A percentile compares a stretch with the other conserved stretches of the same genome.
phyloP scores from a whole-genome alignment of 2,888 invertebrate genomes.

The Agapostemon virescens region DNA sequence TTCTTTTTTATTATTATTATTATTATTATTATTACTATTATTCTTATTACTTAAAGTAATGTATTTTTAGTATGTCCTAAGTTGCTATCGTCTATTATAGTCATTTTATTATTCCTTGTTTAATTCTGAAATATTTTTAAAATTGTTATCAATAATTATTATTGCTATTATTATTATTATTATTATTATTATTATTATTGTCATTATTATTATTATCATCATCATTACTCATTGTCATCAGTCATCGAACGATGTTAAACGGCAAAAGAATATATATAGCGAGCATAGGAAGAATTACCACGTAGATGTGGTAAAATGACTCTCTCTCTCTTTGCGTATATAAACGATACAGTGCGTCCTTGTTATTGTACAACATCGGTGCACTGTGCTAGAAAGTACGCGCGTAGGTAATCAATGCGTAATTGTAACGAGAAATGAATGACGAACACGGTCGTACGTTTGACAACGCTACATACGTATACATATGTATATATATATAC shows the following conservation, averaged over 20 bases:
- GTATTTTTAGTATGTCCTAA: constrained; percentile 68
- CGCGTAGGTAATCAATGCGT: constrained; percentile 60
- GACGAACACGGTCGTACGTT: constrained; percentile 50
- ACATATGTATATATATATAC: constrained; percentile 30
- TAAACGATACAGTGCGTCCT: constrained; percentile 62
- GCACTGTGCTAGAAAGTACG: constrained; percentile 33
- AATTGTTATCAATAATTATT: constrained; percentile 73
- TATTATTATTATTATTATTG: constrained; percentile 53
- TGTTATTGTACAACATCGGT: constrained; percentile 48
- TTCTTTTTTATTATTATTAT: constrained; percentile 42
- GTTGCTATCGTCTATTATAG: constrained; percentile 69
- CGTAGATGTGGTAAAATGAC: constrained; percentile 59
- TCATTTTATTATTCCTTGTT: constrained; percentile 74
- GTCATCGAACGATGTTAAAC: constrained; percentile 73
- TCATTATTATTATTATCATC: constrained; percentile 60
- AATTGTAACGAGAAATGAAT: constrained; percentile 55
- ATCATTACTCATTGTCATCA: constrained; percentile 68
- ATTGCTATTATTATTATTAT: constrained; percentile 41
- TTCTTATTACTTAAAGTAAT: constrained; percentile 65
- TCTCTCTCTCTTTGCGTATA: constrained; percentile 40
- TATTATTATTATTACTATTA: too few relatives aligned
- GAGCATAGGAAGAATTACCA: constrained; percentile 66
- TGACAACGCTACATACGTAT: constrained; percentile 46
- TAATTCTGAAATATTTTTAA: constrained; percentile 76
- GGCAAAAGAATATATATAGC: constrained; percentile 53